Conservation (phyloP, 2,113 vertebrate species). For the Pteruthius melanotis region DNA sequence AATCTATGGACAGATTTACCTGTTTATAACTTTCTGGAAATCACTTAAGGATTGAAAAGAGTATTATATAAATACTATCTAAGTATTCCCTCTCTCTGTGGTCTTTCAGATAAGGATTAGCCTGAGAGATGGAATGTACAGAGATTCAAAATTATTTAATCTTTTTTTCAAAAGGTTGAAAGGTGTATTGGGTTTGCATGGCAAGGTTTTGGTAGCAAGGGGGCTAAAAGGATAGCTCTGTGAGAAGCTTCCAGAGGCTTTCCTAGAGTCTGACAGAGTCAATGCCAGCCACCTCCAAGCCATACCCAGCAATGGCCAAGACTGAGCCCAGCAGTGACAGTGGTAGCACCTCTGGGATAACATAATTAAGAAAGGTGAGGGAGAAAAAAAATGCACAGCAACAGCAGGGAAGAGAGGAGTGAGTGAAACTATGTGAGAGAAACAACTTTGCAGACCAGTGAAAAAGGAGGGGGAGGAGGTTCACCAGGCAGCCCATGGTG, state of each 20-base stretch:
- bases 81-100: neutral
- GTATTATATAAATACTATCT: neutral
- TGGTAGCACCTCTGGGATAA: neutral
- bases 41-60: neutral
- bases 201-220: neutral
- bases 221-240: neutral
- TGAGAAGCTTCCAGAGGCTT: neutral
- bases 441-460: neutral
- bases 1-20: neutral
- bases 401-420: neutral
- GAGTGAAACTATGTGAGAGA: neutral
- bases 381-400: accelerated
- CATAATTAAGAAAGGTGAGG: accelerated
- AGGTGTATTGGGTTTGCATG: neutral
- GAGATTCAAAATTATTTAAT: neutral
- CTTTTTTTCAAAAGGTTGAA: neutral
- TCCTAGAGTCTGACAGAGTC: accelerated
- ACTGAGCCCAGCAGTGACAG: accelerated
- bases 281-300: neutral
- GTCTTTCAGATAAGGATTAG: neutral
- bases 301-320: accelerated
- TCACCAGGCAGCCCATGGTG: accelerated
- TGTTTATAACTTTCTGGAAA: neutral
- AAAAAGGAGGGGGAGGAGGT: neutral
- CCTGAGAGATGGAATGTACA: neutral